phyloP scores from a whole-genome alignment of 2,888 invertebrate species.

The Xylocampa areola region DNA sequence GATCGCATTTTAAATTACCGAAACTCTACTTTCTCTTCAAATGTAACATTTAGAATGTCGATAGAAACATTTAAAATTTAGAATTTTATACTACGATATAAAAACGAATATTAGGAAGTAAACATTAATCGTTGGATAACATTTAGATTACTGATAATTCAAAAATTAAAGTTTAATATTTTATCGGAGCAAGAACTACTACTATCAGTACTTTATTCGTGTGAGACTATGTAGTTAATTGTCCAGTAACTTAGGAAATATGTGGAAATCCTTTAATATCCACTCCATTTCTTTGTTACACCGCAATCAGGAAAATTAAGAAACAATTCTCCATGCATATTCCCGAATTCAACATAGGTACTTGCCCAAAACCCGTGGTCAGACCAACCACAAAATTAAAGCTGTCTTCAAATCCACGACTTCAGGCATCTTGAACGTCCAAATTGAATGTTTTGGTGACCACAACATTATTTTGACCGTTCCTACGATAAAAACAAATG shows the following conservation, averaged over 20 bases:
- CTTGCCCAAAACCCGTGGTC: conserved; percentile 14
- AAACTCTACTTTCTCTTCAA: conserved; percentile 40
- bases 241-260: too few relatives aligned
- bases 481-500: conserved; percentile 58
- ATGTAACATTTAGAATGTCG: conserved; percentile 13
- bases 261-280: too few relatives aligned
- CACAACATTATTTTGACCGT: conserved; percentile 58
- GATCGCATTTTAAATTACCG: conserved; percentile 30
- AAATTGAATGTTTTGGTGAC: conserved; percentile 61
- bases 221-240: too few relatives aligned
- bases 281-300: too few relatives aligned
- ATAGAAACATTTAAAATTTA: conserved; percentile 28
- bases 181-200: too few relatives aligned
- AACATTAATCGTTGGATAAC: conserved; percentile 19
- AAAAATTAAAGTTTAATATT: too few relatives aligned
- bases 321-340: neutral
- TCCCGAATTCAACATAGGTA: conserved; percentile 14
- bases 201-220: too few relatives aligned
- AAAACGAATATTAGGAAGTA: conserved; percentile 12
- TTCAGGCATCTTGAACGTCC: conserved; percentile 38
- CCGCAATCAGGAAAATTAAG: neutral
- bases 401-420: conserved; percentile 32
- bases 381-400: conserved; percentile 33
- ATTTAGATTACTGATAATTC: neutral
- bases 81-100: conserved; percentile 20